Percentiles rank a stretch among this genome's conserved stretches.
These are phyloP conservation scores for Stigmatopora nigra DNA, from an alignment of 2,113 vertebrate genomes.

Conservation along the genomic window DNA sequence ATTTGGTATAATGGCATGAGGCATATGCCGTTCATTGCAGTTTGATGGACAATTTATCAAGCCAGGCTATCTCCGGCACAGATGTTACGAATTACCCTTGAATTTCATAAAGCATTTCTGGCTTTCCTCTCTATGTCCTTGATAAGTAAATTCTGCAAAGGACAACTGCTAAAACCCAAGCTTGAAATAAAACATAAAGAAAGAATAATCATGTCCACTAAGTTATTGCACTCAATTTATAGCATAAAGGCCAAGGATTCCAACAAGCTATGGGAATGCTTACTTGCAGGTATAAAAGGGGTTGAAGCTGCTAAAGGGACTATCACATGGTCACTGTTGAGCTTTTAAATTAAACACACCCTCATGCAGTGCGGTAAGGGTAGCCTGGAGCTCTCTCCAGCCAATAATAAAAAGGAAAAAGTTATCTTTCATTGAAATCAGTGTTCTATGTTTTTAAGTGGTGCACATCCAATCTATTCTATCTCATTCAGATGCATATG, in stretches of 20 bases:
- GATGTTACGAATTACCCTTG: slow-evolving; percentile 44
- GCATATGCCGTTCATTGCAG: slow-evolving; percentile 12
- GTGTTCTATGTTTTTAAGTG: neutral
- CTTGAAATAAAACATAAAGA: slow-evolving; percentile 26
- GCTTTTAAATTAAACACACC: neutral
- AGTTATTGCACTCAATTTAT: slow-evolving; percentile 14
- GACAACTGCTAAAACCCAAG: slow-evolving; percentile 29
- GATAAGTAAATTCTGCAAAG: slow-evolving; percentile 20
- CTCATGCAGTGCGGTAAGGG: neutral
- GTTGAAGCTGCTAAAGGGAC: neutral
- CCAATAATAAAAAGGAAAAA: neutral
- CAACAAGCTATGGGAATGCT: slow-evolving; percentile 31
- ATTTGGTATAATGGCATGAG: slow-evolving; percentile 23
- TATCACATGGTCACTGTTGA: neutral
- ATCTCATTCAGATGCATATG: too few relatives aligned
- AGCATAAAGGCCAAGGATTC: slow-evolving; percentile 18
- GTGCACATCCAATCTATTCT: too few relatives aligned
- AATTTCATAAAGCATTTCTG: slow-evolving; percentile 11
- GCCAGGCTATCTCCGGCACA: slow-evolving; percentile 35
- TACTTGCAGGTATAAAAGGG: neutral
- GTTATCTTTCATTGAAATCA: neutral
- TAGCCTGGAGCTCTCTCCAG: too few relatives aligned
- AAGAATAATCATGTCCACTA: slow-evolving; percentile 2
- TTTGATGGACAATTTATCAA: slow-evolving; percentile 23
- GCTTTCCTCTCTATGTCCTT: slow-evolving; percentile 2